Evolutionary conservation across 2,888 invertebrate species (phyloP).

Genomic region (Eristalis pertinax): DNA sequence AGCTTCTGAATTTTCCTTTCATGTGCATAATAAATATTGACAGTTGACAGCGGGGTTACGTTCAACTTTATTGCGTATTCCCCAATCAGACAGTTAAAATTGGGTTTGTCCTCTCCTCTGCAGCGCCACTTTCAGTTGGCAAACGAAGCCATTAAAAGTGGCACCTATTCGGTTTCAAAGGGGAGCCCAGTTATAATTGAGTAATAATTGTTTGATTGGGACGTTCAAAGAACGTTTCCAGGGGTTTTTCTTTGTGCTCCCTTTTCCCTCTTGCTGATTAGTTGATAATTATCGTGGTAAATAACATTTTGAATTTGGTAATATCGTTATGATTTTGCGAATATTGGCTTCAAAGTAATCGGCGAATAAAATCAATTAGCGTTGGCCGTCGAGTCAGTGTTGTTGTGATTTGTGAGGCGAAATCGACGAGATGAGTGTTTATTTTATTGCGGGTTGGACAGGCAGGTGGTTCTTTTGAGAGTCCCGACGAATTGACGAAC

Average conservation of each 20-base stretch:
- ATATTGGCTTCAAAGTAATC: background rate
- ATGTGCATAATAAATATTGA: constrained; percentile 31
- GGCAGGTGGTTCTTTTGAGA: too few species aligned
- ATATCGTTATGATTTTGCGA: background rate
- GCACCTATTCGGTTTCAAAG: constrained; percentile 34
- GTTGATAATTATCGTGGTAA: background rate
- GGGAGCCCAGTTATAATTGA: constrained; percentile 43
- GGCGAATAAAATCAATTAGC: background rate
- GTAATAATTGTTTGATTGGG: constrained; percentile 51
- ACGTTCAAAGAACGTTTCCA: background rate
- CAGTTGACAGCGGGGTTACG: constrained; percentile 23
- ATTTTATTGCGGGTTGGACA: background rate
- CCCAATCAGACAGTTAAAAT: background rate
- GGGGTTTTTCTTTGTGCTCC: background rate
- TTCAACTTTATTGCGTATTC: constrained; percentile 10
- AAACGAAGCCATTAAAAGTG: constrained; percentile 50
- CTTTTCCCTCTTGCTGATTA: background rate
- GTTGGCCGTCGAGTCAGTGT: background rate
- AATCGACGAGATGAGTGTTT: background rate
- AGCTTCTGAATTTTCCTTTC: background rate
- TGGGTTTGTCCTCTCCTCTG: background rate
- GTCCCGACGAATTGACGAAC: too few species aligned
- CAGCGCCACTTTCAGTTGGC: background rate
- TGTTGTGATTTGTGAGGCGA: background rate
- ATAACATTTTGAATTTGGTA: background rate